Conservation (phyloP, 2,797 vertebrate species). For the Peromyscus eremicus region DNA sequence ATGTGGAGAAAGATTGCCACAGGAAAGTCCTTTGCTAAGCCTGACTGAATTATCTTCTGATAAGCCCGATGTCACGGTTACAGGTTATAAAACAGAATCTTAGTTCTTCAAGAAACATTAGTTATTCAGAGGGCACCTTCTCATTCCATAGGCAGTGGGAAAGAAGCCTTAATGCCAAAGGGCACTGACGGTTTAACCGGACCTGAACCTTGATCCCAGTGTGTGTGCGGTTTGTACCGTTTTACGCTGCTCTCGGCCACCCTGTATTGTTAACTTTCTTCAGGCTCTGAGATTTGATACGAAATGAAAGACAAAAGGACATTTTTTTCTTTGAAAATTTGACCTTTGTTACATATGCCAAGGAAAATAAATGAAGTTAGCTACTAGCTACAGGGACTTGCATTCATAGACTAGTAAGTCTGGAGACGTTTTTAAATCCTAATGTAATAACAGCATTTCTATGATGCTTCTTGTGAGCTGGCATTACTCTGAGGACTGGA, state of each 20-base stretch:
- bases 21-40: conserved; percentile 7
- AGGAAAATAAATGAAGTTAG: conserved; percentile 39
- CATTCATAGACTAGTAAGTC: conserved; percentile 2
- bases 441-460: neutral
- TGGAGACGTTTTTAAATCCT: conserved; percentile 35
- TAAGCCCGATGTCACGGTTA: conserved; percentile 49
- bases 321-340: conserved; percentile 26
- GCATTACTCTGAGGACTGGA: conserved; percentile 10
- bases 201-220: neutral
- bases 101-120: conserved; percentile 40
- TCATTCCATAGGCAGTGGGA: conserved; percentile 12
- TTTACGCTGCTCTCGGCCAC: neutral
- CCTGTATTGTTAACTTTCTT: conserved; percentile 41
- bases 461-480: neutral
- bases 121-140: neutral
- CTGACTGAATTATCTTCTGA: conserved; percentile 60
- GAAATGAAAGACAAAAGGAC: conserved; percentile 57
- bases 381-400: neutral
- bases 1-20: conserved; percentile 43
- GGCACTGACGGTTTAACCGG: neutral
- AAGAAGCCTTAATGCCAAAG: neutral
- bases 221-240: neutral
- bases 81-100: conserved; percentile 67
- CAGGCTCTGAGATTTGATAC: neutral
- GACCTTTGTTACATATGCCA: neutral